A percentile compares a stretch with the other conserved stretches of the same genome.
phyloP scores from a whole-genome alignment of 2,113 vertebrate species.

The Procapra przewalskii region DNA sequence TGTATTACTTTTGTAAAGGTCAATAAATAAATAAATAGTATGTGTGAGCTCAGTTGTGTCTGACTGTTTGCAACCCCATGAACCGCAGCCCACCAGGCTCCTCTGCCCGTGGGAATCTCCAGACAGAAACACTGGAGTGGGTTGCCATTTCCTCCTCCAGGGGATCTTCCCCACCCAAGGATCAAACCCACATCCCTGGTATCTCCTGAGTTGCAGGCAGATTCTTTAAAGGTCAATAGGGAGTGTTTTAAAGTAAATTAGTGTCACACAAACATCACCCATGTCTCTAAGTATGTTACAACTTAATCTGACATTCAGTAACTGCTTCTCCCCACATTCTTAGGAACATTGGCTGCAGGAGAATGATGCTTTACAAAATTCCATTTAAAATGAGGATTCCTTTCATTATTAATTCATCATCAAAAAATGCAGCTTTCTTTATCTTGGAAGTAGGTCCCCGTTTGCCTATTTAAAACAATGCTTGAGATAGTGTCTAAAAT shows the following conservation, averaged over 20 bases:
- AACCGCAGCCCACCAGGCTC: neutral
- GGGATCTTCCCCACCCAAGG: neutral
- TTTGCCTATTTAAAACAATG: slow-evolving; percentile 57
- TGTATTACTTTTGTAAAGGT: slow-evolving; percentile 58
- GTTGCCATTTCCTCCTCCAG: neutral
- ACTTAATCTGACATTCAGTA: slow-evolving; percentile 64
- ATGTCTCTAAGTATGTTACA: slow-evolving; percentile 36
- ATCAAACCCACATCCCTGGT: neutral
- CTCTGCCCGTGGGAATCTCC: neutral
- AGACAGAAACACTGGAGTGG: neutral
- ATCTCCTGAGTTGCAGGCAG: neutral
- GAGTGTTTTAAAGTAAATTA: slow-evolving; percentile 63
- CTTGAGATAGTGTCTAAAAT: slow-evolving; percentile 52
- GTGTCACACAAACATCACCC: neutral
- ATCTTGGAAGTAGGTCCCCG: neutral
- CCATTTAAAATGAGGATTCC: slow-evolving; percentile 58
- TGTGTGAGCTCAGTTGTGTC: neutral
- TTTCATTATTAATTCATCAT: slow-evolving; percentile 61
- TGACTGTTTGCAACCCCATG: neutral
- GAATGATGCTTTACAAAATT: slow-evolving; percentile 37
- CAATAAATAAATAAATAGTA: neutral
- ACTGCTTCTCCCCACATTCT: neutral
- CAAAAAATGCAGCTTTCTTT: neutral
- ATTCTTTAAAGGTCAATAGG: slow-evolving; percentile 57
- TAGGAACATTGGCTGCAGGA: slow-evolving; percentile 29